These are phyloP conservation scores for Fistularia tabacaria DNA, from an alignment of 2,797 vertebrate genomes.

Conservation along the genomic window DNA sequence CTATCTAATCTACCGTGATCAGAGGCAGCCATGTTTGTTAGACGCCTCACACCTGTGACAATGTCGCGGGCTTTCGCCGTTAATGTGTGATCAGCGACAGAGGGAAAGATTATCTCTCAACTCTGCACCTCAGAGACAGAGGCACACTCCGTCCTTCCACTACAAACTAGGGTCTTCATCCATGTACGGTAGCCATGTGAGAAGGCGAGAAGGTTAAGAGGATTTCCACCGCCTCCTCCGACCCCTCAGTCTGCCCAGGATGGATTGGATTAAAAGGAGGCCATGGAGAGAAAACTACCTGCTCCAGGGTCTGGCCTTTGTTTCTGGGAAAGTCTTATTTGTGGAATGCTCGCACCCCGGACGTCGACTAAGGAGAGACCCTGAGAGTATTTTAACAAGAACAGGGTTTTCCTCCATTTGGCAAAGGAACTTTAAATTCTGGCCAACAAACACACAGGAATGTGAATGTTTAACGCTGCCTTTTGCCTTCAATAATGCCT, in stretches of 20 bases:
- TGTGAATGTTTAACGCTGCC: conserved; percentile 23
- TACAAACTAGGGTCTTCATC: conserved; percentile 33
- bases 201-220: conserved; percentile 64
- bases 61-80: conserved; percentile 10
- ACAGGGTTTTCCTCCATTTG: conserved; percentile 8
- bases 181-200: conserved; percentile 47
- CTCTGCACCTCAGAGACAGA: conserved; percentile 9
- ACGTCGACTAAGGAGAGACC: not conserved
- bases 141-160: conserved; percentile 8
- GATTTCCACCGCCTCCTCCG: conserved; percentile 58
- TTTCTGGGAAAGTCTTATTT: not conserved
- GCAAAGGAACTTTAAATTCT: conserved; percentile 17
- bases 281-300: conserved; percentile 14
- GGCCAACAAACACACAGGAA: conserved; percentile 24
- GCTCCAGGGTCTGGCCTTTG: conserved; percentile 2
- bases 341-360: not conserved
- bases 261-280: conserved; percentile 49
- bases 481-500: conserved; percentile 21
- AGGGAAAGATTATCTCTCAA: conserved; percentile 9
- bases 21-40: conserved; percentile 4
- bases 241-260: conserved; percentile 45
- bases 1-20: conserved; percentile 55
- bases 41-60: conserved; percentile 5
- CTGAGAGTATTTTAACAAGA: not conserved
- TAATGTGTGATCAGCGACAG: not conserved